phyloP scores from a whole-genome alignment of 30 jellyfish, hydroid and myxozoan species.

The Turritopsis dohrnii region DNA sequence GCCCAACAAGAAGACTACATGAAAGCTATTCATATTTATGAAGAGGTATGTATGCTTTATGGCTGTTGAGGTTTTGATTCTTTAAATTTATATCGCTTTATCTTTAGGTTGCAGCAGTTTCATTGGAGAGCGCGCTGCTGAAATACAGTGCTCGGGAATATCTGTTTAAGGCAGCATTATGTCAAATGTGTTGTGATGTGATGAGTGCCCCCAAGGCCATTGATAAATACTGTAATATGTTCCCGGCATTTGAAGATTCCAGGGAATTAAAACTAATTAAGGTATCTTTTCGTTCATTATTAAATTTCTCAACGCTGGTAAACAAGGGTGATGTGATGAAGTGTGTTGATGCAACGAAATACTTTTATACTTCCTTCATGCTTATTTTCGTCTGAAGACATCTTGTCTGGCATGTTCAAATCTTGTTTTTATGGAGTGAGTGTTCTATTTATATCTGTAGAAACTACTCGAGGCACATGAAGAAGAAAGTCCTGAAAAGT shows the following conservation, averaged over 20 bases:
- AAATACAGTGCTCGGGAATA: conserved; percentile 93
- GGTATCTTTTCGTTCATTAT: too few relatives aligned
- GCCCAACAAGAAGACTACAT: conserved; percentile 79
- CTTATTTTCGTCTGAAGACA: too few relatives aligned
- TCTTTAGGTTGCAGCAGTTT: conserved; percentile 85
- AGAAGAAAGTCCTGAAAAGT: conserved; percentile 67
- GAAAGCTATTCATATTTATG: conserved; percentile 86
- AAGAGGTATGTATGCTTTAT: conserved; percentile 56
- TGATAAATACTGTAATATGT: conserved; percentile 77
- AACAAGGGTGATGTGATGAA: too few relatives aligned
- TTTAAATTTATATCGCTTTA: too few relatives aligned
- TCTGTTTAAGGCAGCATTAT: conserved; percentile 68
- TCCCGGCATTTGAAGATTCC: conserved; percentile 93
- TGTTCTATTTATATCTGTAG: conserved; percentile 24
- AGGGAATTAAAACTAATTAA: conserved; percentile 68
- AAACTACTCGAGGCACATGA: conserved; percentile 57
- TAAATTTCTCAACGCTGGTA: too few relatives aligned
- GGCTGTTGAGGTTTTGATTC: too few relatives aligned
- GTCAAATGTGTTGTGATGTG: conserved; percentile 74
- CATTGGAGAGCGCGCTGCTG: conserved; percentile 73
- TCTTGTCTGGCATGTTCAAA: too few relatives aligned
- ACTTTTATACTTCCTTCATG: too few relatives aligned
- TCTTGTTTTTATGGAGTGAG: too few relatives aligned
- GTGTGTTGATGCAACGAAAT: too few relatives aligned
- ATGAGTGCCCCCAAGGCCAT: conserved; percentile 62